Evolutionary conservation across 1,140 invertebrate species (phyloP).

Genomic region (Samia ricini): DNA sequence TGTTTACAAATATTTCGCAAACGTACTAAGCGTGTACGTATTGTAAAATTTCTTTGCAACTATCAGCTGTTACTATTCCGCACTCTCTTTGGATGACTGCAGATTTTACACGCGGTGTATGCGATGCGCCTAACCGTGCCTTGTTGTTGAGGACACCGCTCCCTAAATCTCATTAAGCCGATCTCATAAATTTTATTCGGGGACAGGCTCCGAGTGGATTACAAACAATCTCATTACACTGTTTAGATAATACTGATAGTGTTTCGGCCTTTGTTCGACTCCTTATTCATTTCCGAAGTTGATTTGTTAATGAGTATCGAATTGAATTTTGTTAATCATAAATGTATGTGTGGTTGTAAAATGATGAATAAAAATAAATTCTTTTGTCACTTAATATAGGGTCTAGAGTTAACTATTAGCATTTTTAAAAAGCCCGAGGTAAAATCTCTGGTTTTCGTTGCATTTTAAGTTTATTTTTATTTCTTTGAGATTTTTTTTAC

Average conservation of each 20-base stretch:
- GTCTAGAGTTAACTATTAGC: no score
- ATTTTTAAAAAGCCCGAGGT: no score
- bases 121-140: not conserved
- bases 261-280: not conserved
- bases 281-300: not conserved
- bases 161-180: constrained; percentile 40
- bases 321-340: no score
- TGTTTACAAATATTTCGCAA: no score
- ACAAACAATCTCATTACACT: constrained; percentile 14
- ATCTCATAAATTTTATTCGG: constrained; percentile 39
- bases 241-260: not conserved
- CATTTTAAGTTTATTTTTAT: no score
- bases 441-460: no score
- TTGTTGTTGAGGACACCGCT: constrained; percentile 9
- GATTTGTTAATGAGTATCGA: not conserved
- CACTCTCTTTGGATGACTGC: not conserved
- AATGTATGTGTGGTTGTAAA: no score
- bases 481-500: no score
- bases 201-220: constrained; percentile 21
- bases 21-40: not conserved
- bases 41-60: not conserved
- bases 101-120: not conserved
- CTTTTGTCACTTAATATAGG: no score
- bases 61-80: not conserved
- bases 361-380: no score